Base-by-base conservation (phyloP, 2,888 invertebrate species). In the Drosophila mettleri region DNA sequence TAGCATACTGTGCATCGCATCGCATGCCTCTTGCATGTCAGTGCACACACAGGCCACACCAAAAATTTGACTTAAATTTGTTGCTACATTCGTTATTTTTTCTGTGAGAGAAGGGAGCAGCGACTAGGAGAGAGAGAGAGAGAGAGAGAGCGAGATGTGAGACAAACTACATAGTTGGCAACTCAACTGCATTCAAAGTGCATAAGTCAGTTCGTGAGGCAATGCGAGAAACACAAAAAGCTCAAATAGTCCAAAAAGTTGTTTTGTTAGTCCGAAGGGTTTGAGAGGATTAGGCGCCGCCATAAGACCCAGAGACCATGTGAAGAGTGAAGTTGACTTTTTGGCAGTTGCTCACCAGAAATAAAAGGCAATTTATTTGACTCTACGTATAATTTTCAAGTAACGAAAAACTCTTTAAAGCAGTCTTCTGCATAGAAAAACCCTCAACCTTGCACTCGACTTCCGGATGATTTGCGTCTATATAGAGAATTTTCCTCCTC, bases 121-220 rank as follows among this genome's bases (percentile, higher is more conserved):
- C 24, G 24, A n/a, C n/a, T n/a, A n/a, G n/a, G n/a, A n/a, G n/a
- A n/a, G n/a, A 31, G 31, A 24, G 8, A 7, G 18, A 16, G 29
- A 4, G 12, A 16, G 31, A 18, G 34, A 18, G 41, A 16, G 12
- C 22, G 34, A 6, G 16, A 12, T 18, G n/a, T 39, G 29, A n/a
- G 43, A 55, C 27, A 57, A 33, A 45, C 22, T 41, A 58, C 58
- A 60, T 64, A 69, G 78, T 82, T 81, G 75, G 79, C 70, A 79
- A 85, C 83, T 70, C 77, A 74, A 76, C 80, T 86, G 79, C 85
- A 85, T 72, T 74, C 74, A 74, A 71, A 86, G 71, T 86, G 83
- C 86, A 84, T 81, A 80, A 86, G 87, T 84, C 83, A 82, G 75
- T 75, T 59, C 76, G 72, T 74, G 69, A 79, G 69, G 62, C 73